These are phyloP conservation scores for Erebia aethiops DNA, from an alignment of 2,888 invertebrate genomes.

Conservation along the genomic window DNA sequence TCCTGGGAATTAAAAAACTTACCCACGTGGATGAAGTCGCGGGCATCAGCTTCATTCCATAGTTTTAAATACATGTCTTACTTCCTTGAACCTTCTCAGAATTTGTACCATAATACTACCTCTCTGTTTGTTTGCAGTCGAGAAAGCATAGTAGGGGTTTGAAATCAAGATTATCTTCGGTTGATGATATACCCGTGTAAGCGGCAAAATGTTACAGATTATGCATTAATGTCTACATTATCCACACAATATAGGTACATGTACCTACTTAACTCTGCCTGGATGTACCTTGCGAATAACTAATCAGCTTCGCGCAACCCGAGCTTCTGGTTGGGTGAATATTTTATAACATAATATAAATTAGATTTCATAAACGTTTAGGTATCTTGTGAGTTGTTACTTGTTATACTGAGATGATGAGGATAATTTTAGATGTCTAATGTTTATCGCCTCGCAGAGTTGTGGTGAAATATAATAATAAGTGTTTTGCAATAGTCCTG, in stretches of 20 bases:
- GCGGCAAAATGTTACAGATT: slow-evolving; percentile 1
- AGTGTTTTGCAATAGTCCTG: no score
- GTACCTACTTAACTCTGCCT: not conserved
- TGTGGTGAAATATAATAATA: no score
- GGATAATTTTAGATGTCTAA: no score
- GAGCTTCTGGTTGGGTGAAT: not conserved
- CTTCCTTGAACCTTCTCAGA: no score
- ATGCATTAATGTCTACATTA: not conserved
- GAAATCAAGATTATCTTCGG: slow-evolving; percentile 23
- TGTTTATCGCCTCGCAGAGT: no score
- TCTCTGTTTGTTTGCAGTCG: not conserved
- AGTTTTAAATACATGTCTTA: no score
- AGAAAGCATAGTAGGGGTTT: slow-evolving; percentile 7
- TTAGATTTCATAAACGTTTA: not conserved
- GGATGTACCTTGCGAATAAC: slow-evolving; percentile 30
- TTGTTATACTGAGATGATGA: not conserved
- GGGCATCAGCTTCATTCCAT: no score
- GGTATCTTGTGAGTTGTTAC: not conserved
- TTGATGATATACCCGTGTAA: slow-evolving; percentile 10
- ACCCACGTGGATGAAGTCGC: no score
- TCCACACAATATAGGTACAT: not conserved
- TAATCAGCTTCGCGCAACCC: slow-evolving; percentile 22
- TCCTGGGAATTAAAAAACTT: no score
- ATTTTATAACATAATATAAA: slow-evolving; percentile 1
- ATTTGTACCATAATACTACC: no score